A percentile compares a stretch with the other conserved stretches of the same genome.
These are phyloP conservation scores for Proales similis DNA, from an alignment of 1,140 invertebrate species.

Conservation along the genomic window DNA sequence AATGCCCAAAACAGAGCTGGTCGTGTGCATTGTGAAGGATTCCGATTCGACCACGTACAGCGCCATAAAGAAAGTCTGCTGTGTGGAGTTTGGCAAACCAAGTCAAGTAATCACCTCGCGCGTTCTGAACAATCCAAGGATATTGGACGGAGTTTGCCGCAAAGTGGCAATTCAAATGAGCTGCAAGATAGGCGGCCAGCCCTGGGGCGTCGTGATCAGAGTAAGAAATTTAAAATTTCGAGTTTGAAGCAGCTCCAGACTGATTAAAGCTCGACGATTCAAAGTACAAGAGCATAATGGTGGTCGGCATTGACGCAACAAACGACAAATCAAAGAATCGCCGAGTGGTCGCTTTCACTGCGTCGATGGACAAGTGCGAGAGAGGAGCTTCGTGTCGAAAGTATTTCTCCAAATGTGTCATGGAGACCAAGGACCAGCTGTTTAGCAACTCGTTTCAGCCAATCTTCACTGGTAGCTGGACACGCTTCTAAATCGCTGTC, in stretches of 20 bases:
- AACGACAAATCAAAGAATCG: slow-evolving; percentile 1
- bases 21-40: slow-evolving; percentile 25
- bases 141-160: not conserved
- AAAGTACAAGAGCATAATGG: slow-evolving; percentile 60
- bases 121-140: slow-evolving; percentile 1
- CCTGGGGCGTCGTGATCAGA: slow-evolving; percentile 78
- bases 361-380: slow-evolving; percentile 12
- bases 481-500: not conserved
- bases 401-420: slow-evolving; percentile 25
- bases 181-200: slow-evolving; percentile 82
- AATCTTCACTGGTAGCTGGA: too few relatives aligned
- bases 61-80: slow-evolving; percentile 21
- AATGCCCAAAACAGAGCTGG: not conserved
- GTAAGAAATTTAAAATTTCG: slow-evolving; percentile 54
- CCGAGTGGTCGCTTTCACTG: slow-evolving; percentile 5
- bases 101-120: slow-evolving; percentile 13
- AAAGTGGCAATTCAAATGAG: slow-evolving; percentile 91
- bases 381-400: slow-evolving; percentile 20
- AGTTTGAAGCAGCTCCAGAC: slow-evolving; percentile 76
- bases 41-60: slow-evolving; percentile 3
- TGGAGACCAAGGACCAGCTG: not conserved
- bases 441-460: not conserved
- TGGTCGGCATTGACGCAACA: slow-evolving; percentile 6
- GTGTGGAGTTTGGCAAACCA: slow-evolving; percentile 13
- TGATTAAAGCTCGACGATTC: slow-evolving; percentile 59